These are phyloP conservation scores for Burhinus bistriatus DNA, from an alignment of 2,113 vertebrate genomes.

Conservation along the genomic window DNA sequence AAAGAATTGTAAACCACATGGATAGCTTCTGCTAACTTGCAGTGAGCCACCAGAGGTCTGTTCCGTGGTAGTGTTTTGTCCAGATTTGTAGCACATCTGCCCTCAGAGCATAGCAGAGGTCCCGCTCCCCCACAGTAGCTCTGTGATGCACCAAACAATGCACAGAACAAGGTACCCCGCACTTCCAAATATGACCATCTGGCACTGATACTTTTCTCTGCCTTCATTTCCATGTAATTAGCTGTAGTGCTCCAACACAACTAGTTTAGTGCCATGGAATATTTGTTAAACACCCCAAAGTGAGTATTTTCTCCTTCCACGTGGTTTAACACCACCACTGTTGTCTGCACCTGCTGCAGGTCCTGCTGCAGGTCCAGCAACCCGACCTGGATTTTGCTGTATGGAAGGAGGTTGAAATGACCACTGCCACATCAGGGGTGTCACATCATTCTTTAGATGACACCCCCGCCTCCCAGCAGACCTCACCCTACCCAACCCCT, in stretches of 20 bases:
- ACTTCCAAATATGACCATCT: neutral
- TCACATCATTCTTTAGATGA: neutral
- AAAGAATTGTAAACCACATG: neutral
- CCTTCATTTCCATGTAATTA: neutral
- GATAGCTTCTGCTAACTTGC: neutral
- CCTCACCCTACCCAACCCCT: neutral
- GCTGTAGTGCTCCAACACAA: neutral
- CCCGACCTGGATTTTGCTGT: neutral
- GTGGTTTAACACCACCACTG: neutral
- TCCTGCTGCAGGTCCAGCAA: neutral
- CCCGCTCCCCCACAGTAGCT: neutral
- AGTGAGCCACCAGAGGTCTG: neutral
- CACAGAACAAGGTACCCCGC: neutral
- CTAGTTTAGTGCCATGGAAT: neutral
- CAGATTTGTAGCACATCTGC: neutral
- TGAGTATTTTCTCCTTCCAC: neutral
- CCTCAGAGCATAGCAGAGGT: neutral
- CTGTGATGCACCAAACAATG: neutral
- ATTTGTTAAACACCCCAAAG: neutral
- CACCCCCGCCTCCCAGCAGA: neutral
- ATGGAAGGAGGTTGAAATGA: neutral
- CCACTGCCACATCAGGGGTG: neutral
- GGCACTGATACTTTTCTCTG: neutral
- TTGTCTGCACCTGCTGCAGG: neutral
- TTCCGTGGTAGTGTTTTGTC: neutral